These are phyloP conservation scores for Gortyna flavago DNA, from an alignment of 2,888 invertebrate genomes.

Conservation along the genomic window DNA sequence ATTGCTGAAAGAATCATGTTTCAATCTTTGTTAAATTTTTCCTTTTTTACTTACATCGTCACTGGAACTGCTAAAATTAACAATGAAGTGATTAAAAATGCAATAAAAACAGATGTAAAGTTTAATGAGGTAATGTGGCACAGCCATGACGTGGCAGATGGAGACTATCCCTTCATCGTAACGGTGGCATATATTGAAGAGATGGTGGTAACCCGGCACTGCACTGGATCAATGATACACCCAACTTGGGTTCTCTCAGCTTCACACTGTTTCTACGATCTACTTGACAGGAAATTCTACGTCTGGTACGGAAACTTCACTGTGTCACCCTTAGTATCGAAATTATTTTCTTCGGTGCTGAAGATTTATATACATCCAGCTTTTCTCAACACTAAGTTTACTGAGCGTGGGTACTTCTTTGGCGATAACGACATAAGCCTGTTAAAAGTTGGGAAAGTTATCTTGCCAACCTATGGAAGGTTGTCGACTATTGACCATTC, in stretches of 20 bases:
- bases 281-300: constrained; percentile 30
- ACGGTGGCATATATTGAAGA: constrained; percentile 19
- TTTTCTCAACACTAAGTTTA: constrained; percentile 30
- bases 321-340: constrained; percentile 28
- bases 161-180: constrained; percentile 32
- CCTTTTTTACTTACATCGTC: constrained; percentile 10
- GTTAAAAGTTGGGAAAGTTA: constrained; percentile 20
- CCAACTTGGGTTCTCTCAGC: constrained; percentile 47
- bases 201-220: constrained; percentile 40
- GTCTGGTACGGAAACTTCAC: constrained; percentile 53
- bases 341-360: constrained; percentile 26
- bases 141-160: constrained; percentile 19
- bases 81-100: constrained; percentile 7
- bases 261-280: constrained; percentile 43
- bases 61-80: neutral
- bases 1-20: constrained; percentile 22
- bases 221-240: constrained; percentile 41
- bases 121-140: constrained; percentile 9
- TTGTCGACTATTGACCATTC: constrained; percentile 38
- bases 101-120: neutral
- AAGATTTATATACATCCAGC: constrained; percentile 45
- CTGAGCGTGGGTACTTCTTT: constrained; percentile 35
- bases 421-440: constrained; percentile 52
- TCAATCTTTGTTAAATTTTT: constrained; percentile 9
- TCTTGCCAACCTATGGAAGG: constrained; percentile 16